Evolutionary conservation across 2,113 vertebrate genomes (phyloP).

Genomic region (Larimichthys polyactis): DNA sequence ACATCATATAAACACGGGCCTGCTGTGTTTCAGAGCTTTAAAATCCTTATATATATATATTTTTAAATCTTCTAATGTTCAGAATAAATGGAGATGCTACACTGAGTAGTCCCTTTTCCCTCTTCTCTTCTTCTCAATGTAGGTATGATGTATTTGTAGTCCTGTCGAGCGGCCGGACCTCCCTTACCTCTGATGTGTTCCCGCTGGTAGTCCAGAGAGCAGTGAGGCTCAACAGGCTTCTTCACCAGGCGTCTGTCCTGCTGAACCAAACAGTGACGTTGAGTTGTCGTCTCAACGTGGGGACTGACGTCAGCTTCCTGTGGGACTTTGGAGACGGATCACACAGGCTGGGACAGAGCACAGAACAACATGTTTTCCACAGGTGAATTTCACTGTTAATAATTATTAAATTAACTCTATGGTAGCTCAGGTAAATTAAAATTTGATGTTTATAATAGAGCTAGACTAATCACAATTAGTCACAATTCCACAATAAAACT

Average conservation of each 20-base stretch:
- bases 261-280: conserved; percentile 78
- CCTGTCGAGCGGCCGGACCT: conserved; percentile 57
- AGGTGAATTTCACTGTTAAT: conserved; percentile 66
- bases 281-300: conserved; percentile 82
- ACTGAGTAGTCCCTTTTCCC: neutral
- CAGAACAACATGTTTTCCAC: conserved; percentile 78
- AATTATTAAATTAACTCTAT: neutral
- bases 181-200: conserved; percentile 74
- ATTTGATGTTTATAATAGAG: neutral
- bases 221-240: conserved; percentile 82
- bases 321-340: conserved; percentile 89
- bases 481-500: neutral
- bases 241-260: conserved; percentile 79
- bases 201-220: conserved; percentile 80
- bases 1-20: neutral
- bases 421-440: neutral
- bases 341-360: conserved; percentile 63
- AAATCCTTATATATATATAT: neutral
- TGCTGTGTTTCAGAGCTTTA: neutral
- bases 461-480: neutral
- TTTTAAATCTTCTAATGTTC: too few species aligned
- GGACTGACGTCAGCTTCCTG: conserved; percentile 79
- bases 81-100: neutral
- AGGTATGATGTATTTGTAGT: conserved; percentile 83
- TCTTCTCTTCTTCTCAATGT: neutral